Base-by-base conservation (phyloP, 2,888 invertebrate genomes). In the Plebejus melissa region DNA sequence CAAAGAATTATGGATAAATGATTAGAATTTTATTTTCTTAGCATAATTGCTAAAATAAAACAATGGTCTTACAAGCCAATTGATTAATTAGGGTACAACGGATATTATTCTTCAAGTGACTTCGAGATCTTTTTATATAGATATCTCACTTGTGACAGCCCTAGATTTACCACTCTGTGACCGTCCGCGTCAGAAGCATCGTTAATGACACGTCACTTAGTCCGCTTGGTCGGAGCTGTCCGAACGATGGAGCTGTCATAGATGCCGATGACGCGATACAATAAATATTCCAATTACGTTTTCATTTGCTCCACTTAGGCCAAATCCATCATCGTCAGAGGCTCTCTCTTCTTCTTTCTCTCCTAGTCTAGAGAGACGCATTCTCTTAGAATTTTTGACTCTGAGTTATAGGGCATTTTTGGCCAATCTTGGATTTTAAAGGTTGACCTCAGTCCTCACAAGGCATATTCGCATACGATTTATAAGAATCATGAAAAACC, bases 211-310 rank as follows among this genome's bases (percentile, higher is more conserved):
- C 54, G 50, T 69, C 69, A 54, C 38, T 70, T 57, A 22, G 69
- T 75, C 38, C 50, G 57, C 28, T 22, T 46, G 46, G 71, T 41
- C 41, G 46, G 46, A 71, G 6, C 71, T 22, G 71, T 46, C n/a
- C 38, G 28, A 16, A 3, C 57, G 65, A 60, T 74, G 74, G 60
- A 65, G 74, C 74, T 74, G 60, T 74, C 74, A 74, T n/a, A 74
- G 32, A 22, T 65, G 41, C 65, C 65, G 60, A 16, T 50, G 54
- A 54, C 54, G 46, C 50, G 72, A 72, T 54, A 72, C 50, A 16
- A 54, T 54, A 72, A 72, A 72, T 71, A 71, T 46, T 71, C 71
- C 22, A 46, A 71, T 22, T 71, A 46, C 72, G 72, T 54, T 72
- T 54, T 72, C 72, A 32, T 72, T 72, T 72, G 72, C 46, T 72